These are phyloP conservation scores for Lagopus muta DNA, from an alignment of 2,113 vertebrate genomes.

Conservation along the genomic window DNA sequence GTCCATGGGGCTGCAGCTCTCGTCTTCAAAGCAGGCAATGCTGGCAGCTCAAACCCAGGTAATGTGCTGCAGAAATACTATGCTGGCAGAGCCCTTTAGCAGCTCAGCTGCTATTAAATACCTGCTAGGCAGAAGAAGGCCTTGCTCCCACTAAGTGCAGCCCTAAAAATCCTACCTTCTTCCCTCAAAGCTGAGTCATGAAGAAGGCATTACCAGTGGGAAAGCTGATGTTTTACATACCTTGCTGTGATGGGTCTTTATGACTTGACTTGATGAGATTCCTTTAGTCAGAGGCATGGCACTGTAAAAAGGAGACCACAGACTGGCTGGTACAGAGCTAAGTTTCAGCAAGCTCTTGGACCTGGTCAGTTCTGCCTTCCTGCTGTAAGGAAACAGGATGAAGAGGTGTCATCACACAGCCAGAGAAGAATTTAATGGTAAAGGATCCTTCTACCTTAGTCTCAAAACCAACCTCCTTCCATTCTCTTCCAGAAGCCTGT, in stretches of 20 bases:
- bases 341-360: background rate
- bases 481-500: background rate
- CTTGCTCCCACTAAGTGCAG: background rate
- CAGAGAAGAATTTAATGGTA: background rate
- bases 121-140: background rate
- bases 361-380: background rate
- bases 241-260: background rate
- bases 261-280: accelerated
- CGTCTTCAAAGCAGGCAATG: background rate
- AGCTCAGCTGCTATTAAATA: background rate
- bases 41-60: background rate
- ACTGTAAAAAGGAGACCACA: background rate
- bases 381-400: background rate
- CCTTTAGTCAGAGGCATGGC: background rate
- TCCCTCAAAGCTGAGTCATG: background rate
- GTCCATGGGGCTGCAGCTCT: background rate
- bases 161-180: background rate
- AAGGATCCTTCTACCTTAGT: background rate
- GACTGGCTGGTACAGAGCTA: background rate
- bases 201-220: background rate
- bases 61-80: background rate
- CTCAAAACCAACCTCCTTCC: background rate
- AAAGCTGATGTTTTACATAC: background rate
- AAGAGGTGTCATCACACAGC: background rate
- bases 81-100: background rate